Evolutionary conservation across 2,888 invertebrate genomes (phyloP).

Genomic region (Nemapogon koenigi): DNA sequence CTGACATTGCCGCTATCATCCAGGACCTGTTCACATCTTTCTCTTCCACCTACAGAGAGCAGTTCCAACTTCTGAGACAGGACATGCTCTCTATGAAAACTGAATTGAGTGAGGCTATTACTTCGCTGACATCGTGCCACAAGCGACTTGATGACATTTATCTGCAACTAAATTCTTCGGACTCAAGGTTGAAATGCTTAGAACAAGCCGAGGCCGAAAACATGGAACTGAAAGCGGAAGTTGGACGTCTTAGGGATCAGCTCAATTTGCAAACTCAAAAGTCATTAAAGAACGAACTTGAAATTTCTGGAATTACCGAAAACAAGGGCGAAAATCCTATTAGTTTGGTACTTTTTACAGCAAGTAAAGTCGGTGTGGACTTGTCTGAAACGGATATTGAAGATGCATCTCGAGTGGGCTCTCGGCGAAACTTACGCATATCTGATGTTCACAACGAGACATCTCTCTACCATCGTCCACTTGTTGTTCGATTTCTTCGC

Average conservation of each 20-base stretch:
- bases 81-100: not conserved
- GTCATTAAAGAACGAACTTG: constrained; percentile 16
- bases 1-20: too few relatives aligned
- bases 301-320: constrained; percentile 17
- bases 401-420: constrained; percentile 14
- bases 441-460: not conserved
- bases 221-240: constrained; percentile 7
- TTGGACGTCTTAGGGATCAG: constrained; percentile 11
- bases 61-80: not conserved
- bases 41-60: too few relatives aligned
- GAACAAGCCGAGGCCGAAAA: constrained; percentile 3
- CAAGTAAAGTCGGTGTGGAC: constrained; percentile 15
- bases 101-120: not conserved
- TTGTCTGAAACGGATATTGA: constrained; percentile 17
- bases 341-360: constrained; percentile 13
- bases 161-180: not conserved
- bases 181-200: not conserved
- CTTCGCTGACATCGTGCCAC: not conserved
- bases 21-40: too few relatives aligned
- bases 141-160: not conserved
- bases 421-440: constrained; percentile 2
- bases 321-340: constrained; percentile 15
- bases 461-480: constrained; percentile 15
- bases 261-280: constrained; percentile 14
- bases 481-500: constrained; percentile 17